These are phyloP conservation scores for Manis crassicaudata DNA, from an alignment of 2,797 vertebrate genomes.

Conservation along the genomic window DNA sequence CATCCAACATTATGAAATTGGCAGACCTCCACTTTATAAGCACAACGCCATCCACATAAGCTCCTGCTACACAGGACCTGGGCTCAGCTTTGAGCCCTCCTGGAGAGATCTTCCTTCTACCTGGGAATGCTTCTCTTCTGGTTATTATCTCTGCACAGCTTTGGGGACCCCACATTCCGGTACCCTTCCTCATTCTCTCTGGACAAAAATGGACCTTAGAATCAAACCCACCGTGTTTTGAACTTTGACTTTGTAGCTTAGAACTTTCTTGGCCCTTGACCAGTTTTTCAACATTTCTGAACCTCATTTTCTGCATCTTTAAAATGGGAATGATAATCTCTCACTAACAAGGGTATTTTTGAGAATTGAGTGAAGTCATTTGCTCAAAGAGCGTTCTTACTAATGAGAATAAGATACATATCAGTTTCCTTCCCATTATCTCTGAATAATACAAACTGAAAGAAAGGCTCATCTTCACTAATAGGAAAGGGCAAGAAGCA, in stretches of 20 bases:
- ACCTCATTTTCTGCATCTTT: background rate
- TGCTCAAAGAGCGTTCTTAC: background rate
- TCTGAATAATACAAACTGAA: background rate
- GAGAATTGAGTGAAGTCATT: background rate
- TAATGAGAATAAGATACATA: background rate
- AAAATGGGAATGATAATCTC: background rate
- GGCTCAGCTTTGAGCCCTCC: background rate
- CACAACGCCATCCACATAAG: no score
- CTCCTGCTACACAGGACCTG: background rate
- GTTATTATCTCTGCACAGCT: background rate
- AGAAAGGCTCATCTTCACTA: background rate
- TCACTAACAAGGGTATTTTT: background rate
- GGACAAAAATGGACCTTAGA: background rate
- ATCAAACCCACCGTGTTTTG: background rate
- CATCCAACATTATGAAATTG: background rate
- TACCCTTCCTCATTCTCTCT: background rate
- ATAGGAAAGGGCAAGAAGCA: background rate
- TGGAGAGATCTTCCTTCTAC: background rate
- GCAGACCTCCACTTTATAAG: no score
- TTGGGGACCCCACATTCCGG: background rate
- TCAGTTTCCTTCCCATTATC: background rate
- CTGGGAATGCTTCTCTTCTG: background rate
- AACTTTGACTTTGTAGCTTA: background rate
- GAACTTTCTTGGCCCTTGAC: background rate
- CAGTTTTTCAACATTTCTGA: background rate